Evolutionary conservation across 2,113 vertebrate species (phyloP).

Genomic region (Struthidea cinerea): DNA sequence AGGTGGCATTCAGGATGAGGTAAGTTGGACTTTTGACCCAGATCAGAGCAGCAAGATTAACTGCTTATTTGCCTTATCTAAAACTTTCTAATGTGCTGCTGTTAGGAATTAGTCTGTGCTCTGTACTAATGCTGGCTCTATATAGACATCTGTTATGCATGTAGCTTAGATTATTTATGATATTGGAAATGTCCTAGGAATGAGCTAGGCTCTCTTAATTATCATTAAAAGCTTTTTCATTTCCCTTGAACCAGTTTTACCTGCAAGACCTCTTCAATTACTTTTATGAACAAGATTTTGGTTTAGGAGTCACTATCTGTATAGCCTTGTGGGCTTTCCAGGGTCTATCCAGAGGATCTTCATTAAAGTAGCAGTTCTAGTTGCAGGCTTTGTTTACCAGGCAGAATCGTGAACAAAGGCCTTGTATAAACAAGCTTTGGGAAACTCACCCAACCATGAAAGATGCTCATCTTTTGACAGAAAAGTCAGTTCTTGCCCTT

Average conservation of each 20-base stretch:
- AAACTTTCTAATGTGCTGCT: not conserved
- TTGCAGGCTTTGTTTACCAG: not conserved
- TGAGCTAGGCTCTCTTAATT: not conserved
- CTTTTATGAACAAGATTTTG: not conserved
- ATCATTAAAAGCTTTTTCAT: not conserved
- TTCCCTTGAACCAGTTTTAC: not conserved
- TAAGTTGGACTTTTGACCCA: not conserved
- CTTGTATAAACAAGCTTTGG: not conserved
- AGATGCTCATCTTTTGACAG: not conserved
- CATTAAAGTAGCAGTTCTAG: not conserved
- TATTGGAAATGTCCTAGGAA: not conserved
- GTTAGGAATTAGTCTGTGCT: not conserved
- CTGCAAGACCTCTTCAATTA: not conserved
- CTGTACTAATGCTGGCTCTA: not conserved
- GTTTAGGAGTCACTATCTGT: not conserved
- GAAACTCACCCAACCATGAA: not conserved
- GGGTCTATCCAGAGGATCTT: not conserved
- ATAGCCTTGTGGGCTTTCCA: not conserved
- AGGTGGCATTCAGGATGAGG: not conserved
- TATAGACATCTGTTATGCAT: accelerated
- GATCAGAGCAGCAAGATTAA: not conserved
- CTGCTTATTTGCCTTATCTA: not conserved
- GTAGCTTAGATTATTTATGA: not conserved
- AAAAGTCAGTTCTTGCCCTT: not conserved
- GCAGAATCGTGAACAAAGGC: not conserved